Percentiles rank a stretch among this genome's conserved stretches.
Conservation (phyloP, 2,888 invertebrate genomes). For the Hedya salicella region DNA sequence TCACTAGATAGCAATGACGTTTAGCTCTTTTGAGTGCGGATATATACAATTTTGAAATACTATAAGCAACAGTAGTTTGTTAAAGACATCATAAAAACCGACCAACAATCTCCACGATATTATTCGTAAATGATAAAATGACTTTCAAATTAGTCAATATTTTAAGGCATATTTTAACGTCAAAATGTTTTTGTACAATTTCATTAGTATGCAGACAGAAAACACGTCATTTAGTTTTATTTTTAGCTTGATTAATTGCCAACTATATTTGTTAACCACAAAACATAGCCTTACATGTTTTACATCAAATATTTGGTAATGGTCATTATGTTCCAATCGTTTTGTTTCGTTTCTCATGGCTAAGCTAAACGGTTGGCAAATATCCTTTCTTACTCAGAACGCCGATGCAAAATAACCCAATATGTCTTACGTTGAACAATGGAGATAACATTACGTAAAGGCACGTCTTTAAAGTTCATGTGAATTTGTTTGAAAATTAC, state of each 20-base stretch:
- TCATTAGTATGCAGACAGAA: constrained; percentile 12
- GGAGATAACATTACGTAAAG: constrained; percentile 42
- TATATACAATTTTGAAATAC: no score
- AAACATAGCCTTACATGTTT: constrained; percentile 34
- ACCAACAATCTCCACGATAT: not conserved
- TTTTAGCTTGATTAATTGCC: constrained; percentile 28
- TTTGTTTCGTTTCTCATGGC: constrained; percentile 39
- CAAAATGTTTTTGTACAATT: constrained; percentile 9
- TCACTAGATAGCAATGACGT: no score
- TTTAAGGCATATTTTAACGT: not conserved
- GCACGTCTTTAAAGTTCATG: constrained; percentile 44
- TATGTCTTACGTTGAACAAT: constrained; percentile 43
- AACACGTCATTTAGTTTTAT: constrained; percentile 9
- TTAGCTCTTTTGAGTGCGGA: no score
- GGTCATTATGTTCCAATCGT: constrained; percentile 42
- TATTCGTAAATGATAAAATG: not conserved
- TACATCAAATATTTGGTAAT: constrained; percentile 29
- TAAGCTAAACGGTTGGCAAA: constrained; percentile 43
- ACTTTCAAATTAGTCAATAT: not conserved
- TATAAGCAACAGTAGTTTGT: not conserved
- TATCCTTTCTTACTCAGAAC: constrained; percentile 40
- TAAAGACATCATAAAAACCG: not conserved
- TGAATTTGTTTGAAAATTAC: constrained; percentile 43
- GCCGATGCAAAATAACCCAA: constrained; percentile 43
- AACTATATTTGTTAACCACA: constrained; percentile 30